Evolutionary conservation across 2,888 invertebrate species (phyloP).

Genomic region (Lasioglossum calceatum): DNA sequence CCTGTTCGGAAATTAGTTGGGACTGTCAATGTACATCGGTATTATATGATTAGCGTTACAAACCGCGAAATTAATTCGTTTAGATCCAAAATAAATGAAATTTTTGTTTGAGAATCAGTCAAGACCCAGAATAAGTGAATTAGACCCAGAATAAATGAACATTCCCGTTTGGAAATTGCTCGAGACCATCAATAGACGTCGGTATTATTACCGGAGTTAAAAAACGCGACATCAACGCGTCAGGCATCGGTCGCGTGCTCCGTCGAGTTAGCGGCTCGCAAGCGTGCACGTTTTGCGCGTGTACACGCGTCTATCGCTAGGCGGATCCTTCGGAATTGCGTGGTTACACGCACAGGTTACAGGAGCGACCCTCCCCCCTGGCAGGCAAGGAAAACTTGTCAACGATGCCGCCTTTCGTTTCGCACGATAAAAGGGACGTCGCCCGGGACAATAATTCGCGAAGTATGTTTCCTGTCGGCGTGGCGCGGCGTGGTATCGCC

Average conservation of each 20-base stretch:
- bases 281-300: slow-evolving; percentile 26
- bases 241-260: slow-evolving; percentile 39
- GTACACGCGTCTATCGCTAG: slow-evolving; percentile 14
- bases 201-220: neutral
- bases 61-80: too few relatives aligned
- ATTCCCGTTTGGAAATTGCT: neutral
- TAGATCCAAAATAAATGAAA: too few relatives aligned
- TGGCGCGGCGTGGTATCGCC: slow-evolving; percentile 52
- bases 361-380: neutral
- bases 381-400: slow-evolving; percentile 56
- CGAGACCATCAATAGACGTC: neutral
- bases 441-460: slow-evolving; percentile 63
- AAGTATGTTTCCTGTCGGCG: slow-evolving; percentile 64
- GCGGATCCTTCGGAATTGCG: slow-evolving; percentile 42
- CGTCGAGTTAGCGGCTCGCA: slow-evolving; percentile 27
- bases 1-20: neutral
- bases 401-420: slow-evolving; percentile 57
- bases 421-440: slow-evolving; percentile 56
- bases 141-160: neutral
- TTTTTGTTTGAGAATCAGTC: too few relatives aligned
- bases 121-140: too few relatives aligned
- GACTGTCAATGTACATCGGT: too few relatives aligned
- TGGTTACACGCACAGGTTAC: slow-evolving; percentile 48
- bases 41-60: too few relatives aligned
- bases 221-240: neutral